These are phyloP conservation scores for Bradypus variegatus DNA, from an alignment of 2,797 vertebrate species.

Conservation along the genomic window DNA sequence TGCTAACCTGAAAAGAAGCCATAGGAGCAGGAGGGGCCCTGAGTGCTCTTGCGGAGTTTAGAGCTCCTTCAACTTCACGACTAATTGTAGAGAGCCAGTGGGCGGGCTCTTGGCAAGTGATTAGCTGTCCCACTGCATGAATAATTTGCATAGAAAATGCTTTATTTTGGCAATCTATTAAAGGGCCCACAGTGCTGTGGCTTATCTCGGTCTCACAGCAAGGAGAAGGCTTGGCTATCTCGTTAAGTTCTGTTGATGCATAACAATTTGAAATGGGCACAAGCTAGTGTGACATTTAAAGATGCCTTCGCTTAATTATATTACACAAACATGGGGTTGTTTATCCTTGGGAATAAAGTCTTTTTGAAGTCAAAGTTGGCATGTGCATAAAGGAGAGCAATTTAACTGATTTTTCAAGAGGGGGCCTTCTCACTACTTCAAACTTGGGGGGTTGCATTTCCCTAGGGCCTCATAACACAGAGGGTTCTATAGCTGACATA, in stretches of 20 bases:
- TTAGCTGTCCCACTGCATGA: conserved; percentile 99
- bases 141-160: conserved; percentile 99
- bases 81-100: conserved; percentile 82
- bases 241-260: conserved; percentile 99
- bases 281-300: conserved; percentile 99
- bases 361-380: conserved; percentile 99
- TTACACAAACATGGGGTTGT: conserved; percentile 99
- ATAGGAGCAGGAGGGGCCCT: conserved; percentile 72
- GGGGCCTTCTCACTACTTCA: conserved; percentile 74
- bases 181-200: conserved; percentile 99
- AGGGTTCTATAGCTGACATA: conserved; percentile 72
- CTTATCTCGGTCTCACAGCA: conserved; percentile 99
- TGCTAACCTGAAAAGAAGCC: conserved; percentile 72
- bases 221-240: conserved; percentile 99
- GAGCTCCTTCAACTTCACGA: conserved; percentile 80
- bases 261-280: conserved; percentile 99
- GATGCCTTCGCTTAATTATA: conserved; percentile 99
- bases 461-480: conserved; percentile 73
- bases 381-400: conserved; percentile 88
- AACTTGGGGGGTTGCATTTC: conserved; percentile 75
- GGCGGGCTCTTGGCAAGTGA: conserved; percentile 83
- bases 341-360: conserved; percentile 99
- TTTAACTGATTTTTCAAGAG: conserved; percentile 80
- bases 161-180: conserved; percentile 99
- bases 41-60: conserved; percentile 76